Evolutionary conservation across 2,888 invertebrate genomes (phyloP), one percentile per base, ranked within the genome.

Genomic region (Epicampocera succincta): DNA sequence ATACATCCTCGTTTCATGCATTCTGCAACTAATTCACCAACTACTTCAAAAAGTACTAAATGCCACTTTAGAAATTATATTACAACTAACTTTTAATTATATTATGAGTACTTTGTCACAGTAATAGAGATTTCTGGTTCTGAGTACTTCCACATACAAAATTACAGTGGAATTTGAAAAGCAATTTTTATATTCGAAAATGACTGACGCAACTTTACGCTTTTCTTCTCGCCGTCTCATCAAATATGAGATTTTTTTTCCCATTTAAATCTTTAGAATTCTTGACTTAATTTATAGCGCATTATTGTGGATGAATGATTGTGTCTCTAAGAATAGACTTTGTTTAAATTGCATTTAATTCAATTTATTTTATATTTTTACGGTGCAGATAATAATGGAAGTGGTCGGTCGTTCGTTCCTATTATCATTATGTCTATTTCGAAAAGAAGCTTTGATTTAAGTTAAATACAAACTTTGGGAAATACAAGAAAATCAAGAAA

Each of bases 291-390:
- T 80, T 72, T 76, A 56, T 76, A 66, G 60, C 56, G 61, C 69
- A 58, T 71, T 80, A 58, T 71, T 75, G 69, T 63, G 69, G 71
- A 56, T 74, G 63, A 58, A 63, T 56, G 56, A 21, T 63, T 46
- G 69, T 48, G 29, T 42, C 61, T 9, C 76, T 72, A 76, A 76
- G 72, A 76, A 80, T 72, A 78, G 78, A 58, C 33, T 71, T 60
- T 38, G 65, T 65, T 65, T 78, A 76, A 80, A 80, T 80, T 80
- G 72, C 76, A 73, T 81, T 81, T 77, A 81, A 81, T 81, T 81
- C 56, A 81, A 81, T 81, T 77, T 68, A 81, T 76, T 65, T 68
- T 19, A 58, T 25, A 48, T 46, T 33, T 33, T 21, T 40, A 56
- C 54, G 65, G 56, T 74, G 65, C 54, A 68, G 54, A 44, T 54